These are phyloP conservation scores for Ridgeia piscesae DNA, from an alignment of 1,140 invertebrate species.

Conservation along the genomic window DNA sequence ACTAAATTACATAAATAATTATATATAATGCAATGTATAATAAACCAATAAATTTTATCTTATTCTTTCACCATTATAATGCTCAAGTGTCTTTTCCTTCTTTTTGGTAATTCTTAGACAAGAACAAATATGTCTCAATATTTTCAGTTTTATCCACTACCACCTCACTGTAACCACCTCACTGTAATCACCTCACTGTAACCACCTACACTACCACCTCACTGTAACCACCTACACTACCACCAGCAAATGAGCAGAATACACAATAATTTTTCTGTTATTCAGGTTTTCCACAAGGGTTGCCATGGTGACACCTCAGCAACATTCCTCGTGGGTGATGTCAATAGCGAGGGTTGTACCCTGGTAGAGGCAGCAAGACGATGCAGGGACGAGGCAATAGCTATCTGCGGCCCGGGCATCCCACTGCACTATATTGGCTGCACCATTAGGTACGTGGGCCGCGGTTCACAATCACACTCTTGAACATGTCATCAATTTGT, in stretches of 20 bases:
- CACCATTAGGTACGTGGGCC: conserved; percentile 46
- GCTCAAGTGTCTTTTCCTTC: too few species aligned
- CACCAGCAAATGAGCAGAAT: background rate
- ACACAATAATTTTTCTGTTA: background rate
- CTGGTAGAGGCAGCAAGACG: conserved; percentile 72
- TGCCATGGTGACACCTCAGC: conserved; percentile 91
- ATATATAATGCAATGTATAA: too few species aligned
- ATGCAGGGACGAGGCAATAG: conserved; percentile 75
- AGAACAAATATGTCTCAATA: too few species aligned
- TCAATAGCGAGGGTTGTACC: conserved; percentile 71
- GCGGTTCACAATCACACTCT: too few species aligned
- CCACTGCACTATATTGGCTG: conserved; percentile 76
- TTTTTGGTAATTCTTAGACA: too few species aligned
- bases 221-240: background rate
- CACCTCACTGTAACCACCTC: background rate
- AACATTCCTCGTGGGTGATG: conserved; percentile 78
- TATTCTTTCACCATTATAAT: too few species aligned
- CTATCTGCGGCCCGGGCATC: conserved; percentile 74
- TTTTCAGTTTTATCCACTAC: background rate
- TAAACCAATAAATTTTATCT: too few species aligned
- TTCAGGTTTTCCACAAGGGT: conserved; percentile 78
- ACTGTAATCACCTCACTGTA: too few species aligned
- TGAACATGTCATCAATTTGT: too few species aligned
- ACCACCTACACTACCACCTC: background rate
- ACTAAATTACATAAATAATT: too few species aligned